Evolutionary conservation across 2,888 invertebrate species (phyloP), one percentile per base, ranked within the genome.

Genomic region (Chrysodeixis includens): DNA sequence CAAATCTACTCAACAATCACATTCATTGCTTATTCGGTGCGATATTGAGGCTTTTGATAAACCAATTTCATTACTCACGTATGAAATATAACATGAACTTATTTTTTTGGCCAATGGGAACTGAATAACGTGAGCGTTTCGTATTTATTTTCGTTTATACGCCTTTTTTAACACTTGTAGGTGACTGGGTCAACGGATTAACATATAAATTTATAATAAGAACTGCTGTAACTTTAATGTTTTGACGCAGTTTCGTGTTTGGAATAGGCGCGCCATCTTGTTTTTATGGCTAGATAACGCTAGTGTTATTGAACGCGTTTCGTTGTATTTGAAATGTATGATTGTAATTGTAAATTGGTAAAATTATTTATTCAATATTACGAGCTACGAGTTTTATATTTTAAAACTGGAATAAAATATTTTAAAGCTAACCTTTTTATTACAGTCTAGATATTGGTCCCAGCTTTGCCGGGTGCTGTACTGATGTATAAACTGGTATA

Each of bases 141-240:
- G 3, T n/a, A 40, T 40, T 40, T 40, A n/a, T 40, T 40, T 40
- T 40, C 40, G 40, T 40, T n/a, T n/a, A 40, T n/a, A 40, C n/a
- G n/a, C 7, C 14, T 40, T 40, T 40, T 40, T 26, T 14, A 35
- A 40, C 40, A 40, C 35, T 46, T 46, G 18, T 46, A 46, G 46
- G 46, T 46, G 46, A 46, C 46, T 46, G 46, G 46, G 46, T 46
- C 46, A 46, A 46, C 18, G 10, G 46, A 18, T 46, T 16, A 46
- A 46, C 46, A 9, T 46, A 46, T 46, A 46, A 46, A 46, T n/a
- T 40, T 40, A 40, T 40, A n/a, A 40, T 40, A 40, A 40, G 40
- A 46, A 46, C 46, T 9, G 46, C 46, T 46, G 46, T 46, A 40
- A 40, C n/a, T 40, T 40, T 40, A 40, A 40, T 40, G 40, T n/a